These are phyloP conservation scores for Bemisia tabaci DNA, from an alignment of 1,140 invertebrate species.

Conservation along the genomic window DNA sequence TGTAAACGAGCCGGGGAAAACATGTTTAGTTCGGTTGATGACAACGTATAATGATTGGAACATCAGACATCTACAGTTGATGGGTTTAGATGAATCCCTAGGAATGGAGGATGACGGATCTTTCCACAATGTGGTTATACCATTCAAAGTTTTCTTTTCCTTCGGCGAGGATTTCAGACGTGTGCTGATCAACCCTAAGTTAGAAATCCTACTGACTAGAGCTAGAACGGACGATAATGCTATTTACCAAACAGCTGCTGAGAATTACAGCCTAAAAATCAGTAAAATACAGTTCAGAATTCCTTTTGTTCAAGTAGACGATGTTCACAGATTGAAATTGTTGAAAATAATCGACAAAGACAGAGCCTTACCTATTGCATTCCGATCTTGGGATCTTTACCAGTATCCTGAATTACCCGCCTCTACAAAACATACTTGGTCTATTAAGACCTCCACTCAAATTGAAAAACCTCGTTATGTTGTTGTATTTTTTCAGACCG, in stretches of 20 bases:
- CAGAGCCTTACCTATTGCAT: too few species aligned
- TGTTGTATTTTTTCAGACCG: conserved; percentile 18
- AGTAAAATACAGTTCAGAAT: conserved; percentile 23
- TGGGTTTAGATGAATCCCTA: conserved; percentile 20
- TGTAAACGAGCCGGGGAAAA: conserved; percentile 29
- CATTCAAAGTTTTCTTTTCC: conserved; percentile 29
- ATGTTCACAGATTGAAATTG: conserved; percentile 16
- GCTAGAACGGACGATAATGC: conserved; percentile 24
- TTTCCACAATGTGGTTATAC: conserved; percentile 29
- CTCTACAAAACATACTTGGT: conserved; percentile 21
- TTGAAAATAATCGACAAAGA: too few species aligned
- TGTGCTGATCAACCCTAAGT: conserved; percentile 32
- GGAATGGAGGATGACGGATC: background rate
- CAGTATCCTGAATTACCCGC: conserved; percentile 26
- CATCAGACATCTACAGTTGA: conserved; percentile 20
- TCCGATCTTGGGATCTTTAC: conserved; percentile 28
- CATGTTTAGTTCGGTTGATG: conserved; percentile 30
- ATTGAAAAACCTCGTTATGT: conserved; percentile 23
- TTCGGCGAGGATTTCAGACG: conserved; percentile 34
- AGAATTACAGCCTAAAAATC: conserved; percentile 11
- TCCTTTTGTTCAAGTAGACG: conserved; percentile 20
- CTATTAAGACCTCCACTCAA: conserved; percentile 23
- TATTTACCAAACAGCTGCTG: background rate
- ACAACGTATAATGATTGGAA: conserved; percentile 22
- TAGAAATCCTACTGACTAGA: conserved; percentile 32